These are phyloP conservation scores for Thyatira batis DNA, from an alignment of 2,888 invertebrate species.

Conservation along the genomic window DNA sequence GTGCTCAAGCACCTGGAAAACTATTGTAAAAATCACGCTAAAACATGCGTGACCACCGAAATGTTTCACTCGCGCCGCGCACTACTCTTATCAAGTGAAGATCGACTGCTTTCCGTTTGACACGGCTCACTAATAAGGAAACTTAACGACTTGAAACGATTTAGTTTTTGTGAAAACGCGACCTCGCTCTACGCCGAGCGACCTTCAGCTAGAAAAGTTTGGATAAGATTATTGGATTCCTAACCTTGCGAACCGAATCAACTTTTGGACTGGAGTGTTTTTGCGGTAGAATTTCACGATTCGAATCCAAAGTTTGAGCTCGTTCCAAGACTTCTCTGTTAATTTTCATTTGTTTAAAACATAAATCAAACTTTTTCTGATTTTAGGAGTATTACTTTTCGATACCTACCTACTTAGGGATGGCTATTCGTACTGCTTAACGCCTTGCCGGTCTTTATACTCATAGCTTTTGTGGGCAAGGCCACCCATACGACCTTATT, in stretches of 20 bases:
- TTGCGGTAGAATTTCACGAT: background rate
- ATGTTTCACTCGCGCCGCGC: constrained; percentile 29
- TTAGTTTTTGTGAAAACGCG: constrained; percentile 23
- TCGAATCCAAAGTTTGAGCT: background rate
- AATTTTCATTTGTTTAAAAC: background rate
- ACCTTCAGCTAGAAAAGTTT: background rate
- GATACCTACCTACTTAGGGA: no score
- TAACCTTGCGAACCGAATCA: constrained; percentile 34
- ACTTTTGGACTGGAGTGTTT: background rate
- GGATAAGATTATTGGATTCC: constrained; percentile 36
- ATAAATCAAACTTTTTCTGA: background rate
- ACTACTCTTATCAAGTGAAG: constrained; percentile 26
- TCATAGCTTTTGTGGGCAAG: background rate
- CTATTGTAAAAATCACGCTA: background rate
- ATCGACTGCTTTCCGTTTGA: constrained; percentile 26
- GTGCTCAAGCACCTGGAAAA: background rate
- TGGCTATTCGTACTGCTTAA: background rate
- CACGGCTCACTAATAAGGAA: constrained; percentile 35
- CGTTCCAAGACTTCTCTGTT: background rate
- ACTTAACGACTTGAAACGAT: constrained; percentile 34
- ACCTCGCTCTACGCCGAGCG: background rate
- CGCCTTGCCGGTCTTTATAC: background rate
- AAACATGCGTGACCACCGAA: constrained; percentile 27
- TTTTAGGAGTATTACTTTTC: no score
- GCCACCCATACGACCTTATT: no score